Percentiles rank a stretch among this genome's conserved stretches.
These are phyloP conservation scores for Rhyacichthys aspro DNA, from an alignment of 2,797 vertebrate species.

Conservation along the genomic window DNA sequence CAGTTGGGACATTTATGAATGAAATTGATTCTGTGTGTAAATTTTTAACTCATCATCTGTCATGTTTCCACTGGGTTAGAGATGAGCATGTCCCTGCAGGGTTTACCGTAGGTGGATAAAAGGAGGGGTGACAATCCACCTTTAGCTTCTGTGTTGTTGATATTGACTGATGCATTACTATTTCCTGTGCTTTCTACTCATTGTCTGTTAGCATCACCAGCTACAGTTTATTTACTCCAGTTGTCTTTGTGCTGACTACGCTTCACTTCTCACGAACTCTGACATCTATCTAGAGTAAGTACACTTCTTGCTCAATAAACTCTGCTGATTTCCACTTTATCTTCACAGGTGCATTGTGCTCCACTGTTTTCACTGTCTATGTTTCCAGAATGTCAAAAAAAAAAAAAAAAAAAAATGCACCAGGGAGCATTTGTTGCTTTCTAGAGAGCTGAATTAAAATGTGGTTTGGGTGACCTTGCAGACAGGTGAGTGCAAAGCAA, in stretches of 20 bases:
- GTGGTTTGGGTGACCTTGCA: conserved; percentile 60
- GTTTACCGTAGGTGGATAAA: neutral
- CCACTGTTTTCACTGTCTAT: neutral
- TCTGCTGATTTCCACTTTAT: neutral
- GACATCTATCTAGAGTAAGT: too few species aligned
- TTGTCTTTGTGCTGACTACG: neutral
- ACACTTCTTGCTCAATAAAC: neutral
- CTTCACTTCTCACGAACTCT: too few species aligned
- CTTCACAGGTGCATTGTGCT: neutral
- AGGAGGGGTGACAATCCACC: neutral
- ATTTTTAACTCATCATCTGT: too few species aligned
- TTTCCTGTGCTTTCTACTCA: too few species aligned
- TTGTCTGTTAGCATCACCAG: too few species aligned
- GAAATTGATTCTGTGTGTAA: too few species aligned
- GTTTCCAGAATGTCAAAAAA: neutral
- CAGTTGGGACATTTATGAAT: too few species aligned
- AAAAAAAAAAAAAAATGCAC: conserved; percentile 51
- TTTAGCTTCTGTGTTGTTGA: too few species aligned
- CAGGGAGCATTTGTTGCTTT: conserved; percentile 48
- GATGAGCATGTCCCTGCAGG: too few species aligned
- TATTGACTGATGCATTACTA: too few species aligned
- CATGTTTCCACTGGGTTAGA: too few species aligned
- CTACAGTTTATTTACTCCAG: neutral
- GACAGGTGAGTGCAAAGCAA: conserved; percentile 61
- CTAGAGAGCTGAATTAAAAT: conserved; percentile 50